phyloP scores from a whole-genome alignment of 1,140 invertebrate species.

The Eueides isabella region DNA sequence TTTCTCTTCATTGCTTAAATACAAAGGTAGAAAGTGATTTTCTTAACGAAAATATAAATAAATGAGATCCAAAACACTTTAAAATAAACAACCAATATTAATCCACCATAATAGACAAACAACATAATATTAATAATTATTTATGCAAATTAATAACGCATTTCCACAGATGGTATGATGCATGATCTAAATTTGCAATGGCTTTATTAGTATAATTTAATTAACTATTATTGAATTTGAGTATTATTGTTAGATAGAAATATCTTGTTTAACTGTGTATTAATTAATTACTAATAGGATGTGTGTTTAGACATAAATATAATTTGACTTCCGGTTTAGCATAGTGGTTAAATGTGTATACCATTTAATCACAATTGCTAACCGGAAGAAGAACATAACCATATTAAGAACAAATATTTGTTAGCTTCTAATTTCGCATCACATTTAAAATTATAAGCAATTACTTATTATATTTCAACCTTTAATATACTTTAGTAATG shows the following conservation, averaged over 20 bases:
- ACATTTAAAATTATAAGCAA: too few species aligned
- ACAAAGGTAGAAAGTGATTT: too few species aligned
- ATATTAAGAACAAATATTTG: too few species aligned
- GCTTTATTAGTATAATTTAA: conserved; percentile 10
- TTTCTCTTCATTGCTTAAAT: too few species aligned
- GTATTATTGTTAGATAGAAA: background rate
- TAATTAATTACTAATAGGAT: background rate
- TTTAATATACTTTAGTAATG: too few species aligned
- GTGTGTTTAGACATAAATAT: background rate
- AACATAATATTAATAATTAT: conserved; percentile 1
- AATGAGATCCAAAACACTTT: background rate
- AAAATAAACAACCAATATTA: background rate
- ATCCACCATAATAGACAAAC: background rate
- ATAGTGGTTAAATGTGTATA: background rate
- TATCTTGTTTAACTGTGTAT: background rate
- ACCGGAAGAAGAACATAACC: background rate
- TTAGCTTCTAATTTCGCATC: too few species aligned
- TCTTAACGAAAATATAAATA: background rate
- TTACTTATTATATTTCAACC: too few species aligned
- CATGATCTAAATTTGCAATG: conserved; percentile 5
- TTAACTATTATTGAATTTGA: conserved; percentile 2
- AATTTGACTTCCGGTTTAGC: background rate
- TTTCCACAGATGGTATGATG: background rate
- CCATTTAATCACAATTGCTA: background rate
- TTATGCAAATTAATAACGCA: conserved; percentile 3